These are phyloP conservation scores for Hemithea aestivaria DNA, from an alignment of 2,888 invertebrate genomes.

Conservation along the genomic window DNA sequence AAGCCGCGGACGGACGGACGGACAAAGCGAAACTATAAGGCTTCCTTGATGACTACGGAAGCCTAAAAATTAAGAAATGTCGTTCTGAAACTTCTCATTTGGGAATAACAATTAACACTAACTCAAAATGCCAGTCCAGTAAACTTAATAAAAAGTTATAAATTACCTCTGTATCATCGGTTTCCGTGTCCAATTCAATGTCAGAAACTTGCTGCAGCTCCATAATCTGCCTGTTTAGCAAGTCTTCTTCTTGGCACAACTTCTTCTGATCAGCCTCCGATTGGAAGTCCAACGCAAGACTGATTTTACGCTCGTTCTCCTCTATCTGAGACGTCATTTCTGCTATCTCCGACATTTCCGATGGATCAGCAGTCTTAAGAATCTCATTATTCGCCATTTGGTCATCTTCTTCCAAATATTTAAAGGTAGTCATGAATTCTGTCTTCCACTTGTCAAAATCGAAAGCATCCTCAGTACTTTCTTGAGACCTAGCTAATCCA, in stretches of 20 bases:
- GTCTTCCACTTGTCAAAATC: conserved; percentile 72
- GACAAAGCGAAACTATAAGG: too few relatives aligned
- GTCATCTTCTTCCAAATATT: conserved; percentile 67
- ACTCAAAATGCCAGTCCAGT: too few relatives aligned
- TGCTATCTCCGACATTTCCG: conserved; percentile 73
- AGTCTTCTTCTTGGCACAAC: conserved; percentile 87
- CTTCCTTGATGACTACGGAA: too few relatives aligned
- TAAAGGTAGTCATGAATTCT: conserved; percentile 64
- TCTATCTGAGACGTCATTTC: conserved; percentile 75
- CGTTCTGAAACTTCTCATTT: too few relatives aligned
- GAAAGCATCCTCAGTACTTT: conserved; percentile 62
- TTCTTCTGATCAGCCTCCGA: conserved; percentile 87
- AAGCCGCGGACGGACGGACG: too few relatives aligned
- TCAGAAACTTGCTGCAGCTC: conserved; percentile 85
- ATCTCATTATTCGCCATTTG: conserved; percentile 63
- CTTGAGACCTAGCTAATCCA: conserved; percentile 63
- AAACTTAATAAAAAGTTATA: too few relatives aligned
- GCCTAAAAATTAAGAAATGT: too few relatives aligned
- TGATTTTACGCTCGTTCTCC: conserved; percentile 76
- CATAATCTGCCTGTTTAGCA: conserved; percentile 86
- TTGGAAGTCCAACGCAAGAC: conserved; percentile 81
- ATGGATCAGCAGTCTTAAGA: conserved; percentile 62
- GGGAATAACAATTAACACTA: too few relatives aligned
- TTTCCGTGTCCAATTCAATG: conserved; percentile 89
- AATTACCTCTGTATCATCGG: conserved; percentile 86